Evolutionary conservation across 1,140 invertebrate genomes (phyloP), one percentile per base, ranked within the genome.

Genomic region (Papilio polytes): DNA sequence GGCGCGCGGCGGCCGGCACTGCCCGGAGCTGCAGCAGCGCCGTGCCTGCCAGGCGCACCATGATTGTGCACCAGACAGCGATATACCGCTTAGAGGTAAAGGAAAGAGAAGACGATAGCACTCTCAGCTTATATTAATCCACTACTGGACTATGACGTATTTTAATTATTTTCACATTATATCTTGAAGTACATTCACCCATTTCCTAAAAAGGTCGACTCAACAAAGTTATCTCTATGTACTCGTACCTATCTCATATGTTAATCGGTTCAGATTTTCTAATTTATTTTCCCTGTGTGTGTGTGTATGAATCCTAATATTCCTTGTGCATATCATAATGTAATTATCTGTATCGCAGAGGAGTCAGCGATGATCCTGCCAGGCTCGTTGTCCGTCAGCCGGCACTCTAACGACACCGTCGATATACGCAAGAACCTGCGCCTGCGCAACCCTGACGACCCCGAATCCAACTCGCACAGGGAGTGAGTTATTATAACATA

Each of bases 331-430:
- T n/a, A n/a, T 56, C 7, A n/a, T 56, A 9, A 56, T 56, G 18
- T 20, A 56, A 56, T 10, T 51, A 2, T 56, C 15, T 78, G 76
- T 82, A 82, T 79, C 80, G 66, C 85, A 94, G 93, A 93, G 82
- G 98, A 98, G 95, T 97, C 97, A 78, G 98, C 98, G 0, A 96
- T 98, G 88, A 94, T 98, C n/a, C 95, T 98, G 74, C 97, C 97
- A 1, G 97, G 97, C 0, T 96, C 96, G 12, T 92, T 98, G 79
- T 97, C 97, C 10, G 96, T 96, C 79, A 97, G 95, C 82, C 96
- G 97, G 56, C 96, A 96, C 84, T 95, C 96, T 9, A 98, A 98
- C 87, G 96, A 97, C 56, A 97, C 96, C 46, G 96, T 96, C 79
- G 97, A 98, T 86, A 97, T 97, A 81, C 95, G 97, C 78, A 96